Conservation (phyloP, 2,113 vertebrate species). For the Oreochromis tanganicae region DNA sequence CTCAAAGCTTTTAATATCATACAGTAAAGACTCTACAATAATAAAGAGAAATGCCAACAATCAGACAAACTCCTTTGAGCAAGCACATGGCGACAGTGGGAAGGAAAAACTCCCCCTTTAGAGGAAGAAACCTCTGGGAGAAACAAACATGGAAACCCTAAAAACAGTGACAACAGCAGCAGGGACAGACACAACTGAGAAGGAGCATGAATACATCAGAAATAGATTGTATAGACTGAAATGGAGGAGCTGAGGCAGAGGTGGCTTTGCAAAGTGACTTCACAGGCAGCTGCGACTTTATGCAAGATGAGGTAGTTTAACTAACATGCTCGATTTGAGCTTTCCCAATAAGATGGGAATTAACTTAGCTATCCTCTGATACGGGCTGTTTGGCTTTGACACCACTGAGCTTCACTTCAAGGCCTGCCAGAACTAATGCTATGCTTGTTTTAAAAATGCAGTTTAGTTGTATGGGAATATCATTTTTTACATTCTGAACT, state of each 20-base stretch:
- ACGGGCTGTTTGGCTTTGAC: not conserved
- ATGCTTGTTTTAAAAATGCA: not conserved
- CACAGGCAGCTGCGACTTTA: not conserved
- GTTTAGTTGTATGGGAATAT: not conserved
- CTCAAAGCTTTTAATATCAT: not conserved
- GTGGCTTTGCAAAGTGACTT: not conserved
- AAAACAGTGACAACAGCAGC: not conserved
- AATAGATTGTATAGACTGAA: not conserved
- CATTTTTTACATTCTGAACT: not conserved
- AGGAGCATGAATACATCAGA: not conserved
- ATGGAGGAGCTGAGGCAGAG: not conserved
- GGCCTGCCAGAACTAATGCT: not conserved
- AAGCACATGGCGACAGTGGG: not conserved
- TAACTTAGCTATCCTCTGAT: not conserved
- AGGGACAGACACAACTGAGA: not conserved
- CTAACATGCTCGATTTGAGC: not conserved
- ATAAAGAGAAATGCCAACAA: not conserved
- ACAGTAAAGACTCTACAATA: not conserved
- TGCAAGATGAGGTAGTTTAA: not conserved
- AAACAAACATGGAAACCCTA: not conserved
- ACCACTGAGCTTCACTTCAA: not conserved
- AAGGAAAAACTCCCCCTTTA: not conserved
- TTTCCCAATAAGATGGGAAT: not conserved
- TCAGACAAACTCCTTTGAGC: not conserved
- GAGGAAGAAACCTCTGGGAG: not conserved